These are phyloP conservation scores for Parauchenoglanis punctatus DNA, from an alignment of 2,797 vertebrate genomes.

Conservation along the genomic window DNA sequence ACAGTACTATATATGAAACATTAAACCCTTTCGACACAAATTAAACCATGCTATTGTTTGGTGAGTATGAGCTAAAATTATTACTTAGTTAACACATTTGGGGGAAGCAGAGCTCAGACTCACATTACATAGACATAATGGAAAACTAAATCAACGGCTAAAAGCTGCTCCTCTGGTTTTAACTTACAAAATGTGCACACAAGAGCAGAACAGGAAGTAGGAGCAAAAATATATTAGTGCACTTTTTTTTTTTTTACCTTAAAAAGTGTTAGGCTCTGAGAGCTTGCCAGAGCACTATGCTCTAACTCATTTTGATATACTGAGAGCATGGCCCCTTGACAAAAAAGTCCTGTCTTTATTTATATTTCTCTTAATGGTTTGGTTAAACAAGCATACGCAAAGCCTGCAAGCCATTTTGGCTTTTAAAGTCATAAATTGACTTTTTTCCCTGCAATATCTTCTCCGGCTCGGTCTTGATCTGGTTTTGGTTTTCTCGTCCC, in stretches of 20 bases:
- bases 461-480: slow-evolving; percentile 32
- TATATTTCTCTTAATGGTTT: slow-evolving; percentile 20
- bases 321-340: slow-evolving; percentile 41
- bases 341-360: slow-evolving; percentile 31
- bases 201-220: background rate
- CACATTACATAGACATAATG: background rate
- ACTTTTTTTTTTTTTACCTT: background rate
- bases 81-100: background rate
- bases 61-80: background rate
- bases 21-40: background rate
- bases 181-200: background rate
- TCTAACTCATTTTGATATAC: slow-evolving; percentile 37
- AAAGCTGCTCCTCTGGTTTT: background rate
- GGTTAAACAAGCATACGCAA: slow-evolving; percentile 15
- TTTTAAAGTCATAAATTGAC: slow-evolving; percentile 48
- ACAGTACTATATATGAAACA: background rate
- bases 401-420: slow-evolving; percentile 31
- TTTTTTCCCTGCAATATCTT: slow-evolving; percentile 34
- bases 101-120: background rate
- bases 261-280: slow-evolving; percentile 5
- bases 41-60: background rate
- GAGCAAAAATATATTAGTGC: slow-evolving; percentile 11
- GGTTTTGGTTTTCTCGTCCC: slow-evolving; percentile 45
- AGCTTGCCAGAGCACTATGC: slow-evolving; percentile 15
- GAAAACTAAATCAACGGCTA: background rate